Evolutionary conservation across 2,113 vertebrate species (phyloP).

Genomic region (Psittacara wagleri): DNA sequence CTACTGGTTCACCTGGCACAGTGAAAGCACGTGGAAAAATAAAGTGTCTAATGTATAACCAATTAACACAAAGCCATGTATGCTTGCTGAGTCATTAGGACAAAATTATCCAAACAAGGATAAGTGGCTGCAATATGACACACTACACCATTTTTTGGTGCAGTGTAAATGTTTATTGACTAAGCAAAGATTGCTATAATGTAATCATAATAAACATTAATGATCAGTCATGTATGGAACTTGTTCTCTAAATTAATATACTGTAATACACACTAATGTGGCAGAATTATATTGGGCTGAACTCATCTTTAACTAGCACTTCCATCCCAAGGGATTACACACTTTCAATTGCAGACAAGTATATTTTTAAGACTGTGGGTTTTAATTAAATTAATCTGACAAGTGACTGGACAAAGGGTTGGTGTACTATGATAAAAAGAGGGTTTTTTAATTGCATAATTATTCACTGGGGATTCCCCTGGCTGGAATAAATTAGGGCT

Average conservation of each 20-base stretch:
- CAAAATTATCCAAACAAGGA: slow-evolving; percentile 1
- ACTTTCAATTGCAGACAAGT: background rate
- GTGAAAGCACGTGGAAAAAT: background rate
- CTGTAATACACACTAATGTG: slow-evolving; percentile 15
- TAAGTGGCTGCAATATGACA: background rate
- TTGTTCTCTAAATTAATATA: slow-evolving; percentile 35
- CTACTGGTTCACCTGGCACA: background rate
- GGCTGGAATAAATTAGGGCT: slow-evolving; percentile 24
- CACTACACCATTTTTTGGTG: background rate
- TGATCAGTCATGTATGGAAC: slow-evolving; percentile 19
- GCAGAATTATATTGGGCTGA: slow-evolving; percentile 19
- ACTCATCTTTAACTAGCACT: slow-evolving; percentile 16
- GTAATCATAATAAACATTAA: slow-evolving; percentile 40
- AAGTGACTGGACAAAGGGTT: slow-evolving; percentile 46
- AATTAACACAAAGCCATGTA: background rate
- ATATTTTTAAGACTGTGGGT: slow-evolving; percentile 12
- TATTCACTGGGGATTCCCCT: slow-evolving; percentile 34
- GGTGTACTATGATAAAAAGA: background rate
- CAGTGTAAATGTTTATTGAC: background rate
- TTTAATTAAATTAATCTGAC: slow-evolving; percentile 69
- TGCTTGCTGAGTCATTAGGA: background rate
- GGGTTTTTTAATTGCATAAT: background rate
- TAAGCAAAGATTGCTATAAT: slow-evolving; percentile 30
- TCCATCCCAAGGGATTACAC: slow-evolving; percentile 15
- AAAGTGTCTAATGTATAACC: background rate